Evolutionary conservation across 2,888 invertebrate genomes (phyloP).

Genomic region (Tholera decimalis): DNA sequence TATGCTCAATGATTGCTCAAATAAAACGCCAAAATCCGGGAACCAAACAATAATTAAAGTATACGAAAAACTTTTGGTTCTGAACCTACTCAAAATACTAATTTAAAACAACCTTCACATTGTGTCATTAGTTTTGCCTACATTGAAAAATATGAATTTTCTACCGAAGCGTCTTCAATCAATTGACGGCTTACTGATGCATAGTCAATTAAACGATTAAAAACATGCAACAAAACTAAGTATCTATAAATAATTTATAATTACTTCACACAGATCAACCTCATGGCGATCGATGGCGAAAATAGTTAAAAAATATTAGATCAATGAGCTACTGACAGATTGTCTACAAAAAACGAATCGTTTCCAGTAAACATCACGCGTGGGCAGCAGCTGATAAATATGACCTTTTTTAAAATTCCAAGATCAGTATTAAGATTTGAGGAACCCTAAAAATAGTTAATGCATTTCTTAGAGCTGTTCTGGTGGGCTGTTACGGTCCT

Average conservation of each 20-base stretch:
- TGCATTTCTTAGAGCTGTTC: conserved; percentile 83
- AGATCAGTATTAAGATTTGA: conserved; percentile 64
- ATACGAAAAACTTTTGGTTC: conserved; percentile 42
- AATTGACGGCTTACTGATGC: neutral
- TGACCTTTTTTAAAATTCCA: conserved; percentile 62
- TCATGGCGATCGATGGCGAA: neutral
- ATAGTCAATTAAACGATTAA: neutral
- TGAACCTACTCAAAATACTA: conserved; percentile 10
- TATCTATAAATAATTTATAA: neutral
- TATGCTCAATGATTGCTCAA: conserved; percentile 51
- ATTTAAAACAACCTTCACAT: neutral
- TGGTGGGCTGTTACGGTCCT: conserved; percentile 77
- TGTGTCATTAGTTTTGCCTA: neutral
- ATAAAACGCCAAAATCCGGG: conserved; percentile 44
- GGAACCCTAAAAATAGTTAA: conserved; percentile 80
- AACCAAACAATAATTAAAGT: conserved; percentile 34
- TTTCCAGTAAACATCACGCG: conserved; percentile 41
- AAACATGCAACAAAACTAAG: neutral
- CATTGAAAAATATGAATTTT: neutral
- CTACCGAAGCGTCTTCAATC: neutral
- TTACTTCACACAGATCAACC: neutral
- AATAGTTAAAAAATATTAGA: neutral
- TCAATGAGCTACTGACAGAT: conserved; percentile 29
- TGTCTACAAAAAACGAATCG: conserved; percentile 11
- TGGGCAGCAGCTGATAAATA: conserved; percentile 57